Evolutionary conservation across 1,140 invertebrate species (phyloP), one percentile per base, ranked within the genome.

Genomic region (Trichomalopsis sarcophagae): DNA sequence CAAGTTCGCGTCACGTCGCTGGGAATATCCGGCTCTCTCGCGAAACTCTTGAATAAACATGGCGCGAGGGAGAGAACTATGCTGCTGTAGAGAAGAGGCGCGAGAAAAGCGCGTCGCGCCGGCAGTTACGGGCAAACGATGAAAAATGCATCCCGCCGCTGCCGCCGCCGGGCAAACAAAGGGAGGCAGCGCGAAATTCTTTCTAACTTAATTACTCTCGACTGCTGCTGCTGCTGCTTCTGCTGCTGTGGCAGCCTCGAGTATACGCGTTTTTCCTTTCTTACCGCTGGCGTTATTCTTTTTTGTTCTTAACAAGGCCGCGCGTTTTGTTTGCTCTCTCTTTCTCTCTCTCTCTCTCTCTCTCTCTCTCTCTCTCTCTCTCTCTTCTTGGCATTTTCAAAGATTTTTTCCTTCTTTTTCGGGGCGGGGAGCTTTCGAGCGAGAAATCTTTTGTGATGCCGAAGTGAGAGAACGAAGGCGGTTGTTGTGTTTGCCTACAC

Each of bases 11-110:
- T 90, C 91, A 90, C 91, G 90, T 90, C 88, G 81, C 90, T 89
- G 40, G 89, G 92, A 92, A 92, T 91, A 92, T 93, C 91, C 91
- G 40, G 11, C 90, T 89, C 90, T 88, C 91, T 91, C 91, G 92
- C 91, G 92, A 91, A 89, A 85, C 90, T 92, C 91, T 91, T 93
- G 91, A 91, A 92, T 93, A 92, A 93, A 92, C 92, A 92, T 91
- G 55, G 90, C 89, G 87, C 89, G 88, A 83, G 79, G 87, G 87
- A 82, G 88, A 88, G 86, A 89, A 90, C 88, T 87, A 90, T 89
- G 55, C 50, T 55, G 50, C 14, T 55, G 88, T 88, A 88, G 76
- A 86, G 87, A 36, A 40, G 77, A 81, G 84, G 69, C 55, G 81
- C 50, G 62, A 55, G 80, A 78, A 81, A 87, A 87, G 84, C 62